A percentile compares a stretch with the other conserved stretches of the same genome.
These are phyloP conservation scores for Unio delphinus DNA, from an alignment of 2,888 invertebrate genomes.

Conservation along the genomic window DNA sequence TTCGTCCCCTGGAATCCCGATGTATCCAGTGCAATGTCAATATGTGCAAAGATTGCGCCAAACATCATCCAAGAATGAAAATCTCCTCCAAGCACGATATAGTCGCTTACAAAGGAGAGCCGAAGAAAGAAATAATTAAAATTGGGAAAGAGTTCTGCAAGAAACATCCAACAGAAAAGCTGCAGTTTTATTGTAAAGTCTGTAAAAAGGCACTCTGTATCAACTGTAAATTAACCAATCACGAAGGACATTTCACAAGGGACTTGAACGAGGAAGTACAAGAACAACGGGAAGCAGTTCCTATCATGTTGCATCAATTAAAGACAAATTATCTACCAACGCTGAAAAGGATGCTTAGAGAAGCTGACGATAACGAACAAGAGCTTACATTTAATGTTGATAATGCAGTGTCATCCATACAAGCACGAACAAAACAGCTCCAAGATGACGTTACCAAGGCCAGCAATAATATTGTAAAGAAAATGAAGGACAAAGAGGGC, in stretches of 20 bases:
- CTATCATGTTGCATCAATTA: conserved; percentile 28
- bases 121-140: no score
- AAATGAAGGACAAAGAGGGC: conserved; percentile 23
- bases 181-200: conserved; percentile 32
- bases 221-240: conserved; percentile 35
- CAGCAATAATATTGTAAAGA: conserved; percentile 20
- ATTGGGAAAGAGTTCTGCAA: conserved; percentile 16
- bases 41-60: conserved; percentile 27
- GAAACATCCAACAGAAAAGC: conserved; percentile 23
- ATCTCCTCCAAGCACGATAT: conserved; percentile 25
- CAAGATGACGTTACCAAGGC: conserved; percentile 33
- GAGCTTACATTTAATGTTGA: conserved; percentile 25
- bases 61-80: conserved; percentile 33
- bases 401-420: conserved; percentile 25
- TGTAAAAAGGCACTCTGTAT: conserved; percentile 28
- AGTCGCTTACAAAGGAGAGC: conserved; percentile 19
- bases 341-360: conserved; percentile 29
- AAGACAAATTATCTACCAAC: conserved; percentile 28
- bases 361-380: conserved; percentile 24
- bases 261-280: conserved; percentile 29
- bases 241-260: conserved; percentile 34
- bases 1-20: conserved; percentile 16
- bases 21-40: conserved; percentile 28
- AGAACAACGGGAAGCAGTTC: conserved; percentile 27
- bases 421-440: conserved; percentile 22